Base-by-base conservation (phyloP, 2,113 vertebrate species). In the Gadus chalcogrammus region DNA sequence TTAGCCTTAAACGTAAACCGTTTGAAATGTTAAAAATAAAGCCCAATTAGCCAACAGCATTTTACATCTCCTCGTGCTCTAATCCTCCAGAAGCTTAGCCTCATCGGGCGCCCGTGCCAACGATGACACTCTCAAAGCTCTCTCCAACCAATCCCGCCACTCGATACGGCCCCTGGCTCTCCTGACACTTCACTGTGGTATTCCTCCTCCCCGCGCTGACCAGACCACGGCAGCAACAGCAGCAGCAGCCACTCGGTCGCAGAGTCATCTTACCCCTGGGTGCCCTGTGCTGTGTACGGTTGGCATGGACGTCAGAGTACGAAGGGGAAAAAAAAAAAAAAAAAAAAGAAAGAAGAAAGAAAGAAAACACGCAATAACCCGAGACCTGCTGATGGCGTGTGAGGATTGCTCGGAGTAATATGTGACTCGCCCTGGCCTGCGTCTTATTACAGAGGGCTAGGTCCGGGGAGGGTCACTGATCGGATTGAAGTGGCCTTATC, bases 401-500 rank as follows among this genome's bases (percentile, higher is more conserved):
- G 87, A 92, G 90, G 90, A 93, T 94, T 93, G 93, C 92, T 91
- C 89, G 88, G 90, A 94, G 86, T 89, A 90, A 93, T 91, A 92
- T 86, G 87, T 88, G 91, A 91, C 93, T 92, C 83, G 89, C 92
- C 88, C 93, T 11, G 42, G 93, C 90, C 89, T 90, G 94, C 92
- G 90, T 91, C 91, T 92, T 89, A 90, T 92, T 91, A 92, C 81
- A 84, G 66, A 71, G 76, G 24, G 42, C 64, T 38, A 68, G 77
- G 79, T 77, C 89, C 92, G 86, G 87, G 91, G 92, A 78, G 87
- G 89, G 91, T 88, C 90, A 91, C 15, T 24, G 92, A 93, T 94
- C 90, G 85, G 89, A 91, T 87, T 88, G 81, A 78, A 83, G 88
- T 72, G 76, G 89, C 89, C 92, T 95, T 94, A 95, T 94, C 93